These are phyloP conservation scores for Acrobasis repandana DNA, from an alignment of 2,888 invertebrate genomes.

Conservation along the genomic window DNA sequence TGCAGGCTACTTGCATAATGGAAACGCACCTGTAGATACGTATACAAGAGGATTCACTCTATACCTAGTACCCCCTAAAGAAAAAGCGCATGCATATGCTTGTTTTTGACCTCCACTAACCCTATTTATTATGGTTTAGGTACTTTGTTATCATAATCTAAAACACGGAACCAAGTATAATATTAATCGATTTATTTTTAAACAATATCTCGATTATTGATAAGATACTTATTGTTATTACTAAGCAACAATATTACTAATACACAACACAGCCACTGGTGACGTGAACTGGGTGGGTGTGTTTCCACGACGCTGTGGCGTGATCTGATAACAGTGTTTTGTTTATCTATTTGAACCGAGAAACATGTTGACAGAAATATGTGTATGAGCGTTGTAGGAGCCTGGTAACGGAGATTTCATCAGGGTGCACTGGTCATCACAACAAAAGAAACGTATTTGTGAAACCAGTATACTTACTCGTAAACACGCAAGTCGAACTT, in stretches of 20 bases:
- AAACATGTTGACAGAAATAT: slow-evolving; percentile 9
- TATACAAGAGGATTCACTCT: too few species aligned
- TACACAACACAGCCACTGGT: not conserved
- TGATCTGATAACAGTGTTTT: slow-evolving; percentile 9
- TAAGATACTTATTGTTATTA: slow-evolving; percentile 5
- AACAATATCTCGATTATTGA: not conserved
- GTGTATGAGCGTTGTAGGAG: not conserved
- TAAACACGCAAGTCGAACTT: not conserved
- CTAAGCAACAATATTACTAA: too few species aligned
- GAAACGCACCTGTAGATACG: too few species aligned
- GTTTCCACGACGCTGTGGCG: slow-evolving; percentile 12
- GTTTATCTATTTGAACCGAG: not conserved
- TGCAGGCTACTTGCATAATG: too few species aligned
- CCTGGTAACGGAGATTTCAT: slow-evolving; percentile 11
- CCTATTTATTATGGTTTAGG: too few species aligned
- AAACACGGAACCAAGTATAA: too few species aligned
- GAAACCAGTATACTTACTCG: not conserved
- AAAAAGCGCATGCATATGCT: too few species aligned
- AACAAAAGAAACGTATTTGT: slow-evolving; percentile 2
- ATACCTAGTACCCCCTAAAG: too few species aligned
- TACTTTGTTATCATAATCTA: too few species aligned
- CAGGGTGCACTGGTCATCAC: slow-evolving; percentile 4
- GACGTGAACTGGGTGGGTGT: slow-evolving; percentile 13
- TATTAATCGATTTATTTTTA: not conserved
- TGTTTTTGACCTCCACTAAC: too few species aligned